Evolutionary conservation across 2,888 invertebrate genomes (phyloP).

Genomic region (Trissolcus japonicus): DNA sequence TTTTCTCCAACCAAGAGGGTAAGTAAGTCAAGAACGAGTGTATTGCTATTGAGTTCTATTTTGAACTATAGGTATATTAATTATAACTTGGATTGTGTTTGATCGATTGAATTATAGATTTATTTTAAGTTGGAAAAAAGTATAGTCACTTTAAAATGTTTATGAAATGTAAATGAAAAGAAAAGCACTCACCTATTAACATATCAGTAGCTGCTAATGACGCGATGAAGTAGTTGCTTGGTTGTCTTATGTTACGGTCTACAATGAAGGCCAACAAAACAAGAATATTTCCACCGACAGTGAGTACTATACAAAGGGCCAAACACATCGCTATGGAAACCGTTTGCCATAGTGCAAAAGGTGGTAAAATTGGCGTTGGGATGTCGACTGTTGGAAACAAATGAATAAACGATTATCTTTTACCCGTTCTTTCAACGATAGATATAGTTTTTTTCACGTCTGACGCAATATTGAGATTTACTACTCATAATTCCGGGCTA

Average conservation of each 20-base stretch:
- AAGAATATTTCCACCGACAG: conserved; percentile 96
- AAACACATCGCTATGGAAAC: conserved; percentile 91
- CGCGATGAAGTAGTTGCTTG: conserved; percentile 99
- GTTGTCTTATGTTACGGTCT: conserved; percentile 94
- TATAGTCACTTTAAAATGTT: background rate
- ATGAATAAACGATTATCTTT: conserved; percentile 1
- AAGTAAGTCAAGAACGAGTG: too few species aligned
- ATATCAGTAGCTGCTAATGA: conserved; percentile 98
- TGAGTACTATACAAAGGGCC: conserved; percentile 91
- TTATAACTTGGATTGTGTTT: conserved; percentile 7
- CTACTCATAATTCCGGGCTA: too few species aligned
- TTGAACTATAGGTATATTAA: background rate
- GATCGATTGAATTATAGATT: background rate
- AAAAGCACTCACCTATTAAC: conserved; percentile 86
- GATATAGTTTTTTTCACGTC: too few species aligned
- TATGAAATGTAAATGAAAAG: background rate
- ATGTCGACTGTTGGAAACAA: conserved; percentile 43
- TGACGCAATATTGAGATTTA: too few species aligned
- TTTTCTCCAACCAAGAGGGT: too few species aligned
- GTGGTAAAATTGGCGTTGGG: conserved; percentile 78
- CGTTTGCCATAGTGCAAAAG: conserved; percentile 93
- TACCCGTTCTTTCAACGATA: too few species aligned
- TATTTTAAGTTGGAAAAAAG: background rate
- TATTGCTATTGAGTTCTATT: background rate
- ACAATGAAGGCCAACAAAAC: conserved; percentile 96